Percentiles rank a stretch among this genome's conserved stretches.
Conservation (phyloP, 2,797 vertebrate genomes). For the Hoplostethus mediterraneus region DNA sequence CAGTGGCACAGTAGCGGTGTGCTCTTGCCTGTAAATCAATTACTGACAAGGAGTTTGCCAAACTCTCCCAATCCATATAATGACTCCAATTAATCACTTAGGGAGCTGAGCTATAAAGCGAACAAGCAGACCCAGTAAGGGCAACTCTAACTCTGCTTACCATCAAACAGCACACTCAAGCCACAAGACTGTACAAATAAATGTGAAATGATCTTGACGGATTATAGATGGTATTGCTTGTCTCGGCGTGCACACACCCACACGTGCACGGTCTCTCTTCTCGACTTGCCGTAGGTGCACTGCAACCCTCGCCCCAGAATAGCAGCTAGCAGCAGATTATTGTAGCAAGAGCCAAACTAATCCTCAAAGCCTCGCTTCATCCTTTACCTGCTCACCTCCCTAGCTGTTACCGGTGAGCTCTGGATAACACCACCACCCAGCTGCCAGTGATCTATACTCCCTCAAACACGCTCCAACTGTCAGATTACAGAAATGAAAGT, state of each 20-base stretch:
- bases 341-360: slow-evolving; percentile 77
- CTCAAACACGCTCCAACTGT: slow-evolving; percentile 30
- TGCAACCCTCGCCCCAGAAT: slow-evolving; percentile 68
- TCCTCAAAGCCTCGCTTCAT: slow-evolving; percentile 77
- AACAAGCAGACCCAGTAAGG: slow-evolving; percentile 55
- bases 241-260: slow-evolving; percentile 44
- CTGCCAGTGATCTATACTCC: slow-evolving; percentile 44
- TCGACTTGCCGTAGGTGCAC: slow-evolving; percentile 20
- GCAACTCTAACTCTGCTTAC: slow-evolving; percentile 50
- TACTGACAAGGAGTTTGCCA: slow-evolving; percentile 45
- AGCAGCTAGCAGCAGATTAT: slow-evolving; percentile 80
- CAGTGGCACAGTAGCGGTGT: slow-evolving; percentile 46
- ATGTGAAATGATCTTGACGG: slow-evolving; percentile 24
- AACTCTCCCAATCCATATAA: slow-evolving; percentile 53
- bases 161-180: slow-evolving; percentile 35
- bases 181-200: slow-evolving; percentile 41
- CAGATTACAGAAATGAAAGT: slow-evolving; percentile 27
- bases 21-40: slow-evolving; percentile 50
- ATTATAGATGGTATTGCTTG: slow-evolving; percentile 41
- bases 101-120: slow-evolving; percentile 47
- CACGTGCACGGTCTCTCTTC: slow-evolving; percentile 32
- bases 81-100: slow-evolving; percentile 66
- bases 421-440: slow-evolving; percentile 62
- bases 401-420: slow-evolving; percentile 61
- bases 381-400: slow-evolving; percentile 28